Evolutionary conservation across 2,797 vertebrate species (phyloP), one percentile per base, ranked within the genome.

Genomic region (Parotocinclus haroldoi): DNA sequence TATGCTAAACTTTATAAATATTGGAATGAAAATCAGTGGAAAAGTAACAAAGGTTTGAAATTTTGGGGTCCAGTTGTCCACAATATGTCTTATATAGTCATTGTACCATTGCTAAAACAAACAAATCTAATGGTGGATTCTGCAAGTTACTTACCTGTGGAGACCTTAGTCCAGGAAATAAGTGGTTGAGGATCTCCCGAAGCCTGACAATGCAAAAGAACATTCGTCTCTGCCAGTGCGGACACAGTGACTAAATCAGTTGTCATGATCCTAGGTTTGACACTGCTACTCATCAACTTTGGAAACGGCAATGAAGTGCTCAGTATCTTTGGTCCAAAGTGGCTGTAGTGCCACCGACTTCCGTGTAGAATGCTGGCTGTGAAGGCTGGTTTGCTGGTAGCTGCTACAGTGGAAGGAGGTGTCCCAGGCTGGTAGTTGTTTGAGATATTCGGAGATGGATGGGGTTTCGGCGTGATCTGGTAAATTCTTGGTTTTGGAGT

Each of bases 81-180:
- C 27, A 27, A 27, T 27, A 27, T 27, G 27, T 27, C n/a, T 27
- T 27, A 27, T 27, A 27, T 27, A 27, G n/a, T n/a, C 27, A 27
- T 2, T 27, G 5, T 27, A 27, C n/a, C n/a, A n/a, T n/a, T n/a
- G n/a, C n/a, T n/a, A n/a, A n/a, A n/a, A n/a, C n/a, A n/a, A n/a
- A 27, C 27, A 27, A 27, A 27, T 27, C 27, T 27, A 27, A 27
- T 27, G 27, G 27, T 27, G 27, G 27, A 2, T 5, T 27, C 51
- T 46, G 14, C 14, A 55, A 19, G 37, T 38, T 7, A 39, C 75
- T 39, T 73, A 91, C 91, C 90, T 77, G 90, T 91, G 37, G 91
- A 91, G 44, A 92, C 87, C 79, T 90, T 92, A 62, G 85, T 91
- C 91, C 91, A 92, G 65, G 88, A 78, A 3, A 91, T 74, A 42